A percentile compares a stretch with the other conserved stretches of the same genome.
These are phyloP conservation scores for Linurgus olivaceus DNA, from an alignment of 2,797 vertebrate species.

Conservation along the genomic window DNA sequence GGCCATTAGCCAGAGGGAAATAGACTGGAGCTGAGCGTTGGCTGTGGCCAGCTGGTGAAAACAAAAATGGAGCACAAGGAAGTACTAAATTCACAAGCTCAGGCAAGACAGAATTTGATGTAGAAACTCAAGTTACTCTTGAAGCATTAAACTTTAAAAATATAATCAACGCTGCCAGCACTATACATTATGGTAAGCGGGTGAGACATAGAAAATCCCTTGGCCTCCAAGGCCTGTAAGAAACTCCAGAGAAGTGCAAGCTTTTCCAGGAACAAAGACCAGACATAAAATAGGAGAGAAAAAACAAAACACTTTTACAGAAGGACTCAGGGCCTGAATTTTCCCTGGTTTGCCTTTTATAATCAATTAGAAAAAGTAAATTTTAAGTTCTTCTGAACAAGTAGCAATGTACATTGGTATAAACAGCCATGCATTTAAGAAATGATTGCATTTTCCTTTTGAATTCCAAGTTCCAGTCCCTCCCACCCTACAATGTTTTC, in stretches of 20 bases:
- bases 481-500: background rate
- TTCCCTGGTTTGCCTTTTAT: background rate
- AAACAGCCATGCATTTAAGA: background rate
- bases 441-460: background rate
- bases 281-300: background rate
- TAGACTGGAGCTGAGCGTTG: constrained; percentile 46
- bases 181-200: accelerated
- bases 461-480: background rate
- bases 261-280: background rate
- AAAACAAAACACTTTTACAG: background rate
- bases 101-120: background rate
- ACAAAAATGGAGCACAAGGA: constrained; percentile 35
- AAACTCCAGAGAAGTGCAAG: background rate
- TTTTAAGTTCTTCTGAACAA: background rate
- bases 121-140: background rate
- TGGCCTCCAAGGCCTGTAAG: background rate
- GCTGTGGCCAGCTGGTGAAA: constrained; percentile 68
- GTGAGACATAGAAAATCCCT: background rate
- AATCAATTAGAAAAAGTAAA: background rate
- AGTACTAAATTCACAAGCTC: constrained; percentile 11
- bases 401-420: background rate
- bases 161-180: accelerated
- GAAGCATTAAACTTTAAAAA: background rate
- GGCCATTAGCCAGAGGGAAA: constrained; percentile 62
- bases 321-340: background rate